Evolutionary conservation across 2,888 invertebrate species (phyloP), one percentile per base, ranked within the genome.

Genomic region (Mythimna pallens): DNA sequence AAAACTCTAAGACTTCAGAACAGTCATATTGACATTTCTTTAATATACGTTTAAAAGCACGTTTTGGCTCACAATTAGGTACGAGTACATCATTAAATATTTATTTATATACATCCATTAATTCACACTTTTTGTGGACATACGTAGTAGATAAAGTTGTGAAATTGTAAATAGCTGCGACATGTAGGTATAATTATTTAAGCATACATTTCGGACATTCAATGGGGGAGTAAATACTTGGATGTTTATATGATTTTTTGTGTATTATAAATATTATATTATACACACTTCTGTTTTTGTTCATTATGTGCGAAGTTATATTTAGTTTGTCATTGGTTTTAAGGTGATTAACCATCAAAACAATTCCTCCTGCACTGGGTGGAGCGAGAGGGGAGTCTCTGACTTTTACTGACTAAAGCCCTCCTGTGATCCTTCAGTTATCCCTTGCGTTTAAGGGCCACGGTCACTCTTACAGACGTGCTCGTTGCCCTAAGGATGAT

Each of bases 111-210:
- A 78, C 50, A 43, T 57, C 40, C 70, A 75, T 70, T 78, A 57
- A 52, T 78, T 62, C 40, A 78, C 78, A 69, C 34, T 62, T 70
- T 78, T 75, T 75, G 55, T 43, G 4, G 30, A 36, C n/a, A 14
- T 22, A 25, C 36, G 14, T 50, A 71, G 14, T 9, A 40, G 50
- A 30, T 69, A 30, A 66, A 61, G 54, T 54, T 74, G 40, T 78
- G 55, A 70, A 78, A 78, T 78, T 50, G 55, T 78, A 34, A 68
- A 68, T 58, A 50, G 22, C 12, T 70, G 61, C 40, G 61, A 62
- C 75, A 57, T 62, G 17, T 40, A 34, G 20, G 12, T 61, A 40
- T 61, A 30, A 36, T 74, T 61, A 59, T 65, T 40, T 8, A 4
- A 9, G n/a, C 20, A 52, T 17, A 2, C 1, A 43, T 50, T 64